Base-by-base conservation (phyloP, 1,140 invertebrate genomes). In the Cherax destructor region DNA sequence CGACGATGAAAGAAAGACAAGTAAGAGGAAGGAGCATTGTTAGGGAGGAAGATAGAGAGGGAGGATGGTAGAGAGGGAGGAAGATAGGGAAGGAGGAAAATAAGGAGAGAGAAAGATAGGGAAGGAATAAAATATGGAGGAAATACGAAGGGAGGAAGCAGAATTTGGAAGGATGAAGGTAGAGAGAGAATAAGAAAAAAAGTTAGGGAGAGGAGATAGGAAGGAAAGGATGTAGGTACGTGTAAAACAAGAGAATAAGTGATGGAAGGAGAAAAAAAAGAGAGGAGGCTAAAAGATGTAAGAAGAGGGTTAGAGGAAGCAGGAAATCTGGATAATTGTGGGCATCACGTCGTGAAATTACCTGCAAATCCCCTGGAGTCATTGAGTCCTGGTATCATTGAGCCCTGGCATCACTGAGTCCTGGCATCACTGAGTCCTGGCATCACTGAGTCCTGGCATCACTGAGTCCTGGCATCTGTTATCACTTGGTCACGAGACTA, bases 331-430 rank as follows among this genome's bases (percentile, higher is more conserved):
- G 81, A 83, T 83, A 83, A 83, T 83, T 83, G 81, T 59, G 52
- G 65, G 81, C 81, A 83, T 83, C 81, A 56, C 47, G 81, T 13
- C 81, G 81, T 83, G 81, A 83, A 83, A 83, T 83, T 83, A 59
- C 59, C 59, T 69, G 81, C 81, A 83, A 83, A 59, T 9, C 24
- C 59, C 81, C 81, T n/a, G 59, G 49, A 49, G 81, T 52, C 81
- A 83, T 69, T 69, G 24, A 69, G 81, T 69, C 81, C 30, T 69
- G 30, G 69, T 47, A 69, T 69, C 18, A 41, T 2, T 41, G 30
- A 41, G 30, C 30, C 81, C 81, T n/a, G 59, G 49, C 21, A 41
- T 52, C 81, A 83, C 47, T 69, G 24, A 69, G 81, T 69, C 81
- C 30, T 69, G 30, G 69, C 47, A 69, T 69, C 18, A 41, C 30